Percentiles rank a stretch among this genome's conserved stretches.
phyloP scores from a whole-genome alignment of 2,113 vertebrate species.

The Girardinichthys multiradiatus region DNA sequence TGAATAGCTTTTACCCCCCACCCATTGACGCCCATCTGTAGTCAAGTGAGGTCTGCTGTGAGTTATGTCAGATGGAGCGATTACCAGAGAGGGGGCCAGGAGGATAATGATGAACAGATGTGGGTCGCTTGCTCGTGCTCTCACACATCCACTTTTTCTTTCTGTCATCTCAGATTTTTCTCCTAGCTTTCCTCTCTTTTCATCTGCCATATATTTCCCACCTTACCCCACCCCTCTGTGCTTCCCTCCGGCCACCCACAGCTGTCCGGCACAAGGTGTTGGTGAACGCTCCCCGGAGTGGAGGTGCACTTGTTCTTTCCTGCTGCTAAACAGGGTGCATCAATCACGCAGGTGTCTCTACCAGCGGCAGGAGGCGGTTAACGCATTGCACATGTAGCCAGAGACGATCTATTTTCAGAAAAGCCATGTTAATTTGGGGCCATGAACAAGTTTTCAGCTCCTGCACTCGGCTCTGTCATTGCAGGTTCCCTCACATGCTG shows the following conservation, averaged over 20 bases:
- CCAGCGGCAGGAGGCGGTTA: slow-evolving; percentile 43
- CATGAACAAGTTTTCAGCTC: slow-evolving; percentile 53
- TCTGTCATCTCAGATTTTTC: slow-evolving; percentile 40
- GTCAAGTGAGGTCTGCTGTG: slow-evolving; percentile 86
- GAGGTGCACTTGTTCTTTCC: slow-evolving; percentile 84
- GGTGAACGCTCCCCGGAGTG: slow-evolving; percentile 78
- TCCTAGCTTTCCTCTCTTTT: slow-evolving; percentile 11
- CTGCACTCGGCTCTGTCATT: slow-evolving; percentile 44
- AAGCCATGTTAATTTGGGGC: slow-evolving; percentile 48
- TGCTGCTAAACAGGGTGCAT: slow-evolving; percentile 75
- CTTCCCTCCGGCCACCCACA: slow-evolving; percentile 90
- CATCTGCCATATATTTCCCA: not conserved
- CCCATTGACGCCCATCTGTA: slow-evolving; percentile 75
- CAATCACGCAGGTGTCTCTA: slow-evolving; percentile 68
- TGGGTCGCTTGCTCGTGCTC: slow-evolving; percentile 73
- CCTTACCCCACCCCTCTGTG: slow-evolving; percentile 18
- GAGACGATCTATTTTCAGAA: slow-evolving; percentile 58
- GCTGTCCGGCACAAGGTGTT: slow-evolving; percentile 85
- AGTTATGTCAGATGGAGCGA: slow-evolving; percentile 93
- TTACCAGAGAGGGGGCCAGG: slow-evolving; percentile 83
- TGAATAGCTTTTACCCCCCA: slow-evolving; percentile 77
- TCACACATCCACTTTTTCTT: slow-evolving; percentile 43
- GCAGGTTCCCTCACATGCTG: slow-evolving; percentile 13
- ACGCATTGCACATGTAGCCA: slow-evolving; percentile 57
- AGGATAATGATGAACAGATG: slow-evolving; percentile 95